Conservation (phyloP, 2,888 invertebrate species). For the Uropetala carovei region DNA sequence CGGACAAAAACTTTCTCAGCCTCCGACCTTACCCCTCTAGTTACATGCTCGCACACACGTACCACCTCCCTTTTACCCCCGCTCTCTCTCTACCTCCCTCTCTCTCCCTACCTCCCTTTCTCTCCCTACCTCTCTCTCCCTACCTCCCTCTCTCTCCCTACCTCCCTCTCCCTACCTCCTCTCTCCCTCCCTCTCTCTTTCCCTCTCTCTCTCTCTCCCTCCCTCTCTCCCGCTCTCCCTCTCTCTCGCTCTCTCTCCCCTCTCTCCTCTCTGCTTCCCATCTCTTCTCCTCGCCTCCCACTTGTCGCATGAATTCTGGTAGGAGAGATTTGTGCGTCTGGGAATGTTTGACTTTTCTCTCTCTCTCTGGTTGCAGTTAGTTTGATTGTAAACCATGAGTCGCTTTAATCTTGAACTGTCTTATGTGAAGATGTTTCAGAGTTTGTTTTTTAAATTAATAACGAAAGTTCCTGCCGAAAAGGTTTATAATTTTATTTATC, state of each 20-base stretch:
- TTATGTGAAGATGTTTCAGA: neutral
- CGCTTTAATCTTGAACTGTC: constrained; percentile 1
- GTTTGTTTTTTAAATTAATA: neutral
- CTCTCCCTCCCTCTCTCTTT: neutral
- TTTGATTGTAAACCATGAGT: neutral
- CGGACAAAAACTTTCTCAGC: constrained; percentile 47
- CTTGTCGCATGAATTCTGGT: constrained; percentile 13
- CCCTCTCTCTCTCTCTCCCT: neutral
- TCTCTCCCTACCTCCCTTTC: neutral
- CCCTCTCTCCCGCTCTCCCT: neutral
- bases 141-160: neutral
- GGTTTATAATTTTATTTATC: neutral
- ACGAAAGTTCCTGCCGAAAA: neutral
- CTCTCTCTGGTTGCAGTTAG: neutral
- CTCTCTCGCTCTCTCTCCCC: neutral
- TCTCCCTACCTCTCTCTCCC: neutral
- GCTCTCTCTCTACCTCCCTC: neutral
- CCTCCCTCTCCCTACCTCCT: neutral
- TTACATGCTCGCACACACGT: neutral
- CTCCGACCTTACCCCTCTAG: neutral
- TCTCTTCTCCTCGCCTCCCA: neutral
- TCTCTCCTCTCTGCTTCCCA: neutral
- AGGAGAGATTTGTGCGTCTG: neutral
- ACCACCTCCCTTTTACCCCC: neutral
- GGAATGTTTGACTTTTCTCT: neutral